Base-by-base conservation (phyloP, 1,140 invertebrate genomes). In the Anastatus disparis region DNA sequence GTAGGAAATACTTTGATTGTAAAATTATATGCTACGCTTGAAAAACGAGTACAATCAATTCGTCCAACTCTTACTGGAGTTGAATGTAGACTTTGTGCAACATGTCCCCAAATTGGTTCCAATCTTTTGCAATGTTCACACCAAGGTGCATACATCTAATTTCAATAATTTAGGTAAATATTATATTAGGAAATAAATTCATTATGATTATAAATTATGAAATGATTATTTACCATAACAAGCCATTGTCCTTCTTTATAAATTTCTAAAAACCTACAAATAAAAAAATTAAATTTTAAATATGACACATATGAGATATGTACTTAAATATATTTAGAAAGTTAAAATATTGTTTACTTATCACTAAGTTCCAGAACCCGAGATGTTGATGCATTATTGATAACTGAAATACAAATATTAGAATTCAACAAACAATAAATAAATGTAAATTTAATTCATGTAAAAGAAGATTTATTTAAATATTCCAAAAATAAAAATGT, bases 121-220 rank as follows among this genome's bases (percentile, higher is more conserved):
- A 97, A 84, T 76, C 93, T 89, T 82, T 97, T 96, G 83, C 96
- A 98, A 82, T 98, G 95, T 7, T 93, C 95, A 87, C 97, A 98
- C 95, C 95, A 98, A 2, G 96, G 96, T n/a, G 96, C 96, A 87
- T 97, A 98, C 86, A 97, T 85, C 84, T 84, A 44, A 8, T n/a
- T 74, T 66, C 48, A 55, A 56, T 55, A 63, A 62, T 15, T 72
- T 52, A 29, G 2, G 44, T 13, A 31, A 27, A 40, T 2, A 40
- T 12, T 40, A 12, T 56, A 52, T 58, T n/a, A n/a, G n/a, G 15
- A 9, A 35, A 44, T 38, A 13, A 61, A 46, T 26, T n/a, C 38
- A 29, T 17, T 26, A 9, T 2, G 12, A 7, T 26, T 59, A 8
- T n/a, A 35, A 17, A 35, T 12, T 13, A 10, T 20, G 6, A 15